phyloP scores from a whole-genome alignment of 1,140 invertebrate genomes.

The Anthonomus grandis region DNA sequence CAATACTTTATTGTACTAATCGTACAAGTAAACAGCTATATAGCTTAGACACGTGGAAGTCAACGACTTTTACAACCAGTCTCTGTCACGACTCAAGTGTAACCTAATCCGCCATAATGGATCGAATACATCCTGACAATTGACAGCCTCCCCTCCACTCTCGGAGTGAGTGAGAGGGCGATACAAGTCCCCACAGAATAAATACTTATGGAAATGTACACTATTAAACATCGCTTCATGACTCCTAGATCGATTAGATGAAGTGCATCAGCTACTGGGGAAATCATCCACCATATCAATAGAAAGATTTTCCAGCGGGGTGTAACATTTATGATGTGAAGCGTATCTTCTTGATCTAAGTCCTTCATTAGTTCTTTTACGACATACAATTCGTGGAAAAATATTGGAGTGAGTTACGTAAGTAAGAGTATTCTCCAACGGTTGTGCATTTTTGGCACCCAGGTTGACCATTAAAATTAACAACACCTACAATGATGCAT shows the following conservation, averaged over 20 bases:
- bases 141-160: too few species aligned
- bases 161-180: too few species aligned
- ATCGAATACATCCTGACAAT: too few species aligned
- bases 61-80: too few species aligned
- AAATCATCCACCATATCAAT: conserved; percentile 38
- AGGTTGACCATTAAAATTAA: conserved; percentile 30
- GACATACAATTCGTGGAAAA: conserved; percentile 1
- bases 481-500: conserved; percentile 23
- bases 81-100: too few species aligned
- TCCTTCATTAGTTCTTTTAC: conserved; percentile 3
- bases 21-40: too few species aligned
- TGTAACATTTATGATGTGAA: conserved; percentile 31
- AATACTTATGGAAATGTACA: too few species aligned
- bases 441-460: conserved; percentile 33
- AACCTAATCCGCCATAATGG: too few species aligned
- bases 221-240: conserved; percentile 34
- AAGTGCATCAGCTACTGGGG: conserved; percentile 32
- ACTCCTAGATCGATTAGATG: conserved; percentile 36
- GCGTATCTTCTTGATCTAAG: conserved; percentile 5
- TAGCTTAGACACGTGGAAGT: too few species aligned
- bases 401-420: neutral
- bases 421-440: conserved; percentile 33
- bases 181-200: too few species aligned
- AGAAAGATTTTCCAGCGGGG: conserved; percentile 25
- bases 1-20: too few species aligned